Evolutionary conservation across 2,888 invertebrate genomes (phyloP).

Genomic region (Amblyteles armatorius): DNA sequence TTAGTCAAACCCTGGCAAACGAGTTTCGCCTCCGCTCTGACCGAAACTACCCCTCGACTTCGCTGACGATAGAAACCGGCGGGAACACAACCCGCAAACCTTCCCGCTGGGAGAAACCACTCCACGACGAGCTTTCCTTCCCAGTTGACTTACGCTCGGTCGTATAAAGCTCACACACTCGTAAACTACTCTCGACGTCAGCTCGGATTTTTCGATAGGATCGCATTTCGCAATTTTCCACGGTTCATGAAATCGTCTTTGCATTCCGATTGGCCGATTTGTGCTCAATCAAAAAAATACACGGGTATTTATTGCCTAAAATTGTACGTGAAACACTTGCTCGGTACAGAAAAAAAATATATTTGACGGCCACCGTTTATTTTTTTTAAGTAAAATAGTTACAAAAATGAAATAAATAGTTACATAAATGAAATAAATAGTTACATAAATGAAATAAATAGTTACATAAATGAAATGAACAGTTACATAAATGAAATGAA

Average conservation of each 20-base stretch:
- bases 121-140: conserved; percentile 39
- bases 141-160: conserved; percentile 45
- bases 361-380: no score
- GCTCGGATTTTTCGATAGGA: not conserved
- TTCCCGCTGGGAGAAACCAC: conserved; percentile 36
- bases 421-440: no score
- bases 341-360: no score
- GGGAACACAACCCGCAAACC: conserved; percentile 10
- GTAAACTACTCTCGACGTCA: not conserved
- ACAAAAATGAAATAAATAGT: no score
- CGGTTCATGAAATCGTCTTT: not conserved
- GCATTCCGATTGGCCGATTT: not conserved
- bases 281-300: not conserved
- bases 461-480: no score
- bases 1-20: conserved; percentile 49
- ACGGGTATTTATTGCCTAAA: no score
- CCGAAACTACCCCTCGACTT: conserved; percentile 17
- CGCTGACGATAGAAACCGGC: conserved; percentile 34
- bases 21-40: conserved; percentile 46
- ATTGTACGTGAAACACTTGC: no score
- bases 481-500: no score
- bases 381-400: no score
- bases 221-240: not conserved
- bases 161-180: conserved; percentile 43
- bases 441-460: no score